phyloP scores from a whole-genome alignment of 1,140 invertebrate species.

The Chrysomallon squamiferum region DNA sequence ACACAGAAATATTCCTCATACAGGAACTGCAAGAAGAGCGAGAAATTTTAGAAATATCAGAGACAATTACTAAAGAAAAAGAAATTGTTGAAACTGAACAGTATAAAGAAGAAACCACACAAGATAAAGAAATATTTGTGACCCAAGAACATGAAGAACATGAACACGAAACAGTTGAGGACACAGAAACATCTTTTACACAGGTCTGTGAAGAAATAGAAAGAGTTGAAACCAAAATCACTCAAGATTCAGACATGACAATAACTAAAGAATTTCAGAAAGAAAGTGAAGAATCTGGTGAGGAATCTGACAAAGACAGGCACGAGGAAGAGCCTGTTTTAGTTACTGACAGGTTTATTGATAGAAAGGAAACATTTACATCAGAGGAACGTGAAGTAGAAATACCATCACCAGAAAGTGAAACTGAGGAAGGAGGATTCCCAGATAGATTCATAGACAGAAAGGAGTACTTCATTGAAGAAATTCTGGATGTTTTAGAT shows the following conservation, averaged over 20 bases:
- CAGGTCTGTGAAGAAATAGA: not conserved
- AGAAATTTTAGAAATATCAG: constrained; percentile 10
- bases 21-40: too few species aligned
- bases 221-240: not conserved
- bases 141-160: constrained; percentile 12
- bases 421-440: constrained; percentile 8
- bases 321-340: not conserved
- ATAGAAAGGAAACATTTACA: constrained; percentile 37
- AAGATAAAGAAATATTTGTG: too few species aligned
- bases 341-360: constrained; percentile 26
- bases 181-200: constrained; percentile 6
- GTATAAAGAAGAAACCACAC: constrained; percentile 10
- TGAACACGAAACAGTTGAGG: constrained; percentile 16
- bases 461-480: constrained; percentile 8
- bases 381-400: constrained; percentile 11
- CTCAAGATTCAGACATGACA: not conserved
- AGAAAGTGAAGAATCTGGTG: too few species aligned
- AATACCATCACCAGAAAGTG: not conserved
- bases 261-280: too few species aligned
- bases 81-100: constrained; percentile 23
- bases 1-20: too few species aligned
- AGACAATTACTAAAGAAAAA: constrained; percentile 18
- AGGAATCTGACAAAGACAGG: too few species aligned
- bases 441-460: constrained; percentile 5
- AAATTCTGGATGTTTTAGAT: not conserved